Conservation (phyloP, 2,888 invertebrate genomes). For the Petrolisthes manimaculis region DNA sequence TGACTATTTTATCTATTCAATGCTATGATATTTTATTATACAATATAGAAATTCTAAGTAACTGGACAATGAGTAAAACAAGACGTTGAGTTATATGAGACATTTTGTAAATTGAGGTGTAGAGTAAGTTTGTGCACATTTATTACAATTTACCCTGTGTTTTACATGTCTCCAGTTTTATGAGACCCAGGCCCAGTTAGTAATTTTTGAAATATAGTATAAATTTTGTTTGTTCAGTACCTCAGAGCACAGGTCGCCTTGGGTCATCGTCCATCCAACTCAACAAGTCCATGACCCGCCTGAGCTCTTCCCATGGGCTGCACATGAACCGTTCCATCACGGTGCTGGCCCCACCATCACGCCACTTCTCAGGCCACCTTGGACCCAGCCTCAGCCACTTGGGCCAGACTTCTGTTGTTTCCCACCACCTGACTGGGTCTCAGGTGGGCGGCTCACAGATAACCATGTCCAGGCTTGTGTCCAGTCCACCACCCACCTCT, state of each 20-base stretch:
- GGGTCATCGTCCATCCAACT: slow-evolving; percentile 66
- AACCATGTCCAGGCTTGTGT: slow-evolving; percentile 54
- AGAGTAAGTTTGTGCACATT: too few relatives aligned
- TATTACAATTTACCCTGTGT: too few relatives aligned
- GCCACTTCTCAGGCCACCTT: slow-evolving; percentile 61
- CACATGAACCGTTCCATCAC: slow-evolving; percentile 65
- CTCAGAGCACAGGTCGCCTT: slow-evolving; percentile 67
- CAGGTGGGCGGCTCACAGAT: slow-evolving; percentile 59
- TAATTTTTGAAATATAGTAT: not conserved
- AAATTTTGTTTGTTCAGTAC: slow-evolving; percentile 59
- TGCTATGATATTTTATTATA: too few relatives aligned
- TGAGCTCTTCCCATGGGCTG: slow-evolving; percentile 81
- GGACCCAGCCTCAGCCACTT: slow-evolving; percentile 48
- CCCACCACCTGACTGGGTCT: slow-evolving; percentile 48
- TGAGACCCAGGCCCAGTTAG: not conserved
- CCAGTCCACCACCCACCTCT: slow-evolving; percentile 44
- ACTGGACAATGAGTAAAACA: too few relatives aligned
- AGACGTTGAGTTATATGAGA: not conserved
- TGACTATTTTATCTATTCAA: too few relatives aligned
- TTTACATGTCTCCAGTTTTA: too few relatives aligned
- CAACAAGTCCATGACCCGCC: slow-evolving; percentile 77
- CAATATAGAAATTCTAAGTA: too few relatives aligned
- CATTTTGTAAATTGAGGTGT: not conserved
- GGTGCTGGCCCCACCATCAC: slow-evolving; percentile 56
- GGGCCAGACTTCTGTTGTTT: slow-evolving; percentile 25